Evolutionary conservation across 2,113 vertebrate genomes (phyloP), one percentile per base, ranked within the genome.

Genomic region (Sorex fumeus): DNA sequence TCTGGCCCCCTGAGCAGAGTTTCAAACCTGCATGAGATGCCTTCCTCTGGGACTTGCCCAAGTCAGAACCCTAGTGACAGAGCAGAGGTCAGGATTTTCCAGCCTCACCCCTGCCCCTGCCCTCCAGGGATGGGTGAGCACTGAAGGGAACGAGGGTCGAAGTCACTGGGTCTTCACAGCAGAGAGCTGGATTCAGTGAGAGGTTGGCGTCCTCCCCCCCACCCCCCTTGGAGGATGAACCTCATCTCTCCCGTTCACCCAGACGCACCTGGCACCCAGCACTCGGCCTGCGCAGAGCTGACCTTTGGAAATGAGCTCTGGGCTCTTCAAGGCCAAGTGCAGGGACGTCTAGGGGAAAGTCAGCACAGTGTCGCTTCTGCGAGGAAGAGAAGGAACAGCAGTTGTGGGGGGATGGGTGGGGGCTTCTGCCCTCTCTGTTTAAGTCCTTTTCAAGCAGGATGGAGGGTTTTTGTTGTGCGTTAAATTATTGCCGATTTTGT

Each of bases 141-240:
- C 21, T 72, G 67, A 80, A 13, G 27, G 23, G 34, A 85, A 15
- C 34, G 32, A 77, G 66, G 69, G 45, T 12, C 19, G 10, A 19
- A n/a, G 27, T 81, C 69, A 57, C 36, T 1, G 8, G 82, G 71
- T 36, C 69, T 34, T 4, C 40, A 60, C 18, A 40, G 25, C 23
- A 43, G 18, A 43, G 30, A 86, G 18, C 60, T 21, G 30, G 34
- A 50, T 4, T 25, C 15, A 36, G 64, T 66, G 28, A 80, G 8
- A 10, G 25, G 19, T 0, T 0, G 8, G 25, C 30, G 30, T 77
- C 43, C 10, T 8, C 30, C 25, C 19, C 30, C 67, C 23, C 5
- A 6, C 57, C 34, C 3, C 0, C 3, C 0, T 3, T n/a, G 60
- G 28, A 40, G 32, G 32, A 36, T 76, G 36, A 30, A 67, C 10